These are phyloP conservation scores for Gambusia affinis DNA, from an alignment of 2,113 vertebrate genomes.

Conservation along the genomic window DNA sequence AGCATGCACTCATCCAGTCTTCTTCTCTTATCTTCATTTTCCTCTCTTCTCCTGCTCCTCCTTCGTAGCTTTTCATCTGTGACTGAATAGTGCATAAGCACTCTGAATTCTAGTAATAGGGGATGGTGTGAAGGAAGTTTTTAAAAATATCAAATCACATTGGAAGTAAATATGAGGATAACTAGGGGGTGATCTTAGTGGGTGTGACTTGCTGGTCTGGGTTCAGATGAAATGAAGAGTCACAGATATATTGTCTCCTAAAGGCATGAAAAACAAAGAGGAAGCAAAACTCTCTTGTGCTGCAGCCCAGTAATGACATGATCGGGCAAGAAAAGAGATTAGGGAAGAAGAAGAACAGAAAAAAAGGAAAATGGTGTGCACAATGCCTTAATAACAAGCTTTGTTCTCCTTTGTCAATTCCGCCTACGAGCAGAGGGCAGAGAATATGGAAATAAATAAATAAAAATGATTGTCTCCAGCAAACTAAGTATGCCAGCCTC, in stretches of 20 bases:
- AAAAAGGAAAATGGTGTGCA: slow-evolving; percentile 36
- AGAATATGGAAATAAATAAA: slow-evolving; percentile 32
- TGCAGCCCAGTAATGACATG: slow-evolving; percentile 35
- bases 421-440: slow-evolving; percentile 41
- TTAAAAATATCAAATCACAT: slow-evolving; percentile 48
- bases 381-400: slow-evolving; percentile 54
- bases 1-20: slow-evolving; percentile 38
- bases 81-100: slow-evolving; percentile 27
- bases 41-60: slow-evolving; percentile 39
- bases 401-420: slow-evolving; percentile 66
- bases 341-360: slow-evolving; percentile 33
- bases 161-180: slow-evolving; percentile 40
- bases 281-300: slow-evolving; percentile 29
- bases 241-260: slow-evolving; percentile 25
- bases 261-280: slow-evolving; percentile 28
- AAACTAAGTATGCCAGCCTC: slow-evolving; percentile 49
- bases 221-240: slow-evolving; percentile 39
- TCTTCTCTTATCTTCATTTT: slow-evolving; percentile 36
- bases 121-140: slow-evolving; percentile 29
- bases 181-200: slow-evolving; percentile 38
- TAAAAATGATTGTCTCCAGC: slow-evolving; percentile 42
- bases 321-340: slow-evolving; percentile 37
- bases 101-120: slow-evolving; percentile 29
- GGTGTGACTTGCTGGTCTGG: slow-evolving; percentile 18
- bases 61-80: slow-evolving; percentile 44